Evolutionary conservation across 1,140 invertebrate genomes (phyloP).

Genomic region (Dendrolimus punctatus): DNA sequence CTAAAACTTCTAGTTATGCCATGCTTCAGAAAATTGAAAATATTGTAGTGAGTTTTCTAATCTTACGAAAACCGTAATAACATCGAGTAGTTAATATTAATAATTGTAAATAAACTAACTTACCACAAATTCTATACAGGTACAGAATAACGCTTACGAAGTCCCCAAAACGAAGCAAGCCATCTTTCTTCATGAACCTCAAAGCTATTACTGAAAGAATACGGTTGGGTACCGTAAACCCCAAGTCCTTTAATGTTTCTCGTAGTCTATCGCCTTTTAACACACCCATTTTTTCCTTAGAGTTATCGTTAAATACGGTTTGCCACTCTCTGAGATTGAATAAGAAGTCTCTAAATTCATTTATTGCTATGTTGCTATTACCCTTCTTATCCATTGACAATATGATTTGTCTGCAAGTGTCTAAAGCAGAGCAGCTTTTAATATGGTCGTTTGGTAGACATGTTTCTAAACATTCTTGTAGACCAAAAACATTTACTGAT

Average conservation of each 20-base stretch:
- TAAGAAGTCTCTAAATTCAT: conserved; percentile 93
- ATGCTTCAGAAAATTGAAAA: too few relatives aligned
- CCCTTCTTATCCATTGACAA: conserved; percentile 89
- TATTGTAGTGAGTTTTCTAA: too few relatives aligned
- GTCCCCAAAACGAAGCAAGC: conserved; percentile 93
- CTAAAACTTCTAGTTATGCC: too few relatives aligned
- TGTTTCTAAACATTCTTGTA: conserved; percentile 92
- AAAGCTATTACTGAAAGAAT: conserved; percentile 87
- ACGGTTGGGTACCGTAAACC: conserved; percentile 89
- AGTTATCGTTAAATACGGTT: conserved; percentile 90
- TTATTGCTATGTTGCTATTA: conserved; percentile 86
- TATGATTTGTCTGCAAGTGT: conserved; percentile 92
- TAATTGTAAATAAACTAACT: conserved; percentile 34
- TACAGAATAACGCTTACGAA: conserved; percentile 93
- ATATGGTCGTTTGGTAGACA: conserved; percentile 96
- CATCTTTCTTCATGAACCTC: conserved; percentile 94
- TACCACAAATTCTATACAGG: conserved; percentile 90
- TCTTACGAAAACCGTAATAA: conserved; percentile 37
- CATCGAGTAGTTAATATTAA: conserved; percentile 81
- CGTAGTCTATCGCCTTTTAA: conserved; percentile 88
- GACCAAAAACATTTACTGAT: conserved; percentile 92
- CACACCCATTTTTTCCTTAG: conserved; percentile 92
- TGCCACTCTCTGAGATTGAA: conserved; percentile 94
- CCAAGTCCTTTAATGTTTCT: conserved; percentile 88
- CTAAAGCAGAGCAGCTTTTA: conserved; percentile 93